Evolutionary conservation across 2,797 vertebrate genomes (phyloP).

Genomic region (Tokudaia muenninki): DNA sequence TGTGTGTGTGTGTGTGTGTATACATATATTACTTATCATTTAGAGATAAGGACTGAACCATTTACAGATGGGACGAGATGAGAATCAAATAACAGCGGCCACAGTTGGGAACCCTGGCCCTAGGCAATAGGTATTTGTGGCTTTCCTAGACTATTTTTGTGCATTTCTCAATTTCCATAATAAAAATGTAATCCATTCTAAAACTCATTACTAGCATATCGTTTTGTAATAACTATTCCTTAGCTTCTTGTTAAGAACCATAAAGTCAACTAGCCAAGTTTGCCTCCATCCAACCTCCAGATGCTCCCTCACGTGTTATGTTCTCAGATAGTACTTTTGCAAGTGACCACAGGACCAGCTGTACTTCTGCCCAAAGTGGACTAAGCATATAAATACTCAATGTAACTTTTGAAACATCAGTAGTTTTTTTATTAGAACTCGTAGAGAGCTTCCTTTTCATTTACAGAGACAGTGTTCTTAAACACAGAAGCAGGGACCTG

Average conservation of each 20-base stretch:
- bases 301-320: not conserved
- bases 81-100: constrained; percentile 12
- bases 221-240: constrained; percentile 52
- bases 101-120: not conserved
- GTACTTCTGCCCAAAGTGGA: constrained; percentile 32
- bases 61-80: constrained; percentile 18
- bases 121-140: not conserved
- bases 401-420: constrained; percentile 20
- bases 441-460: constrained; percentile 45
- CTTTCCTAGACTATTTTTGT: not conserved
- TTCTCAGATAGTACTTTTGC: constrained; percentile 42
- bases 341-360: constrained; percentile 15
- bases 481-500: not conserved
- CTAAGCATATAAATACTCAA: constrained; percentile 56
- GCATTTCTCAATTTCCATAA: constrained; percentile 39
- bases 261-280: constrained; percentile 57
- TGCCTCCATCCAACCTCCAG: constrained; percentile 53
- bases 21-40: not conserved
- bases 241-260: constrained; percentile 62
- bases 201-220: constrained; percentile 54
- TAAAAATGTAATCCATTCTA: constrained; percentile 48
- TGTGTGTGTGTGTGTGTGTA: too few species aligned
- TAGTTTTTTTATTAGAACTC: constrained; percentile 61
- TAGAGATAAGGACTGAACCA: constrained; percentile 24
- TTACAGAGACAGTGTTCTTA: constrained; percentile 48